Conservation (phyloP, 2,113 vertebrate species). For the Laticauda colubrina region DNA sequence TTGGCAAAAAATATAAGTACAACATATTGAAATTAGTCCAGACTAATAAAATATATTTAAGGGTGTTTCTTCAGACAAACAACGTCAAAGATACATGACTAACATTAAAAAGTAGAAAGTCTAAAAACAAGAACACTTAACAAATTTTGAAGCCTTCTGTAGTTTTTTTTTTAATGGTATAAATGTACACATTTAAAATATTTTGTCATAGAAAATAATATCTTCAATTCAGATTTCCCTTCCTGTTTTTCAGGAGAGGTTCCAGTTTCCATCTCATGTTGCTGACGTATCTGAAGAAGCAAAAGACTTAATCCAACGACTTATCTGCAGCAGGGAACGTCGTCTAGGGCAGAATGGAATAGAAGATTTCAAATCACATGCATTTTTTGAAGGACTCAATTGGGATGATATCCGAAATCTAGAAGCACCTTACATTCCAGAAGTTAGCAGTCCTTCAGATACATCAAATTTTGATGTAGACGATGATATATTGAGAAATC, state of each 20-base stretch:
- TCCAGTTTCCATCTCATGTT: constrained; percentile 93
- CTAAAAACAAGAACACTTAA: not conserved
- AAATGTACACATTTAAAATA: not conserved
- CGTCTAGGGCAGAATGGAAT: constrained; percentile 90
- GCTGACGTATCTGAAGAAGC: constrained; percentile 91
- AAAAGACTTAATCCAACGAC: constrained; percentile 91
- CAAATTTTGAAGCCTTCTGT: not conserved
- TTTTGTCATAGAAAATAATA: not conserved
- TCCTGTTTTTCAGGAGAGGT: constrained; percentile 79
- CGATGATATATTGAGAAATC: constrained; percentile 91
- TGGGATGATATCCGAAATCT: constrained; percentile 92
- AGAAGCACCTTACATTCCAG: constrained; percentile 94
- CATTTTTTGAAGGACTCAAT: constrained; percentile 88
- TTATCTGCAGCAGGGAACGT: constrained; percentile 89
- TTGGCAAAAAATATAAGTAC: not conserved
- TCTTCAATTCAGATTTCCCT: not conserved
- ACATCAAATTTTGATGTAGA: constrained; percentile 98
- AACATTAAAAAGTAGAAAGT: not conserved
- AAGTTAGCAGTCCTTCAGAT: constrained; percentile 96
- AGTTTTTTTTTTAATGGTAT: not conserved
- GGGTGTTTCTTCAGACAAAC: not conserved
- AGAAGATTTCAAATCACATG: constrained; percentile 89
- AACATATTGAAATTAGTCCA: not conserved
- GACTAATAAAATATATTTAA: not conserved
- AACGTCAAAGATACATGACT: not conserved